A percentile compares a stretch with the other conserved stretches of the same genome.
Evolutionary conservation across 2,113 vertebrate species (phyloP).

Genomic region (Lagopus leucura): DNA sequence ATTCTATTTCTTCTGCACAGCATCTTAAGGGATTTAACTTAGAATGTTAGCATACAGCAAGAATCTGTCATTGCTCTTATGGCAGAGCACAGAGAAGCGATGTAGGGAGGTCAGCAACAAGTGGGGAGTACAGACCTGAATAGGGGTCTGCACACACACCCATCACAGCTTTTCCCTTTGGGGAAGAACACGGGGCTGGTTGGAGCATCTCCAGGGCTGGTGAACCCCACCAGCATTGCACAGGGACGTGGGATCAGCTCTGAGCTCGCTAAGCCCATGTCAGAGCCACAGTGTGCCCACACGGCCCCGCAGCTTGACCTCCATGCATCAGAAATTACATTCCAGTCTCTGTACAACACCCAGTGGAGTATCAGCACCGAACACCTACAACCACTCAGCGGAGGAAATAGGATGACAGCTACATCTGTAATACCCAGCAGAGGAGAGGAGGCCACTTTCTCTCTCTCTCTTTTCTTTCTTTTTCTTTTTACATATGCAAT

Average conservation of each 20-base stretch:
- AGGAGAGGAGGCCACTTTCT: neutral
- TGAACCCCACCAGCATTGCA: rapidly evolving
- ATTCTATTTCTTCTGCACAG: neutral
- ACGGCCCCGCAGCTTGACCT: neutral
- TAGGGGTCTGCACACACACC: neutral
- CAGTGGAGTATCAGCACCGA: neutral
- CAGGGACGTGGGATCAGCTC: neutral
- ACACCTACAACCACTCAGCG: neutral
- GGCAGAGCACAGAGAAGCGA: neutral
- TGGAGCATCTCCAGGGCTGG: rapidly evolving
- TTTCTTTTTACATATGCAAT: neutral
- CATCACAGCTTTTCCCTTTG: rapidly evolving
- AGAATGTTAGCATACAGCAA: neutral
- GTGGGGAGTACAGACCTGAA: neutral
- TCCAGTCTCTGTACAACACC: slow-evolving; percentile 27
- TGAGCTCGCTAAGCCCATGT: neutral
- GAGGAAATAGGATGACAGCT: slow-evolving; percentile 29
- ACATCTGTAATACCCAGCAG: slow-evolving; percentile 34
- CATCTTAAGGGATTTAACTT: slow-evolving; percentile 24
- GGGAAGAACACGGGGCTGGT: rapidly evolving
- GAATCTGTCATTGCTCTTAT: neutral
- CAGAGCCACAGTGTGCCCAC: rapidly evolving
- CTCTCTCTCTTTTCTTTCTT: neutral
- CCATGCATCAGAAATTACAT: neutral
- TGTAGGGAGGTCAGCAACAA: neutral